A percentile compares a stretch with the other conserved stretches of the same genome.
Evolutionary conservation across 1,140 invertebrate genomes (phyloP).

Genomic region (Panagrolaimus sp.): DNA sequence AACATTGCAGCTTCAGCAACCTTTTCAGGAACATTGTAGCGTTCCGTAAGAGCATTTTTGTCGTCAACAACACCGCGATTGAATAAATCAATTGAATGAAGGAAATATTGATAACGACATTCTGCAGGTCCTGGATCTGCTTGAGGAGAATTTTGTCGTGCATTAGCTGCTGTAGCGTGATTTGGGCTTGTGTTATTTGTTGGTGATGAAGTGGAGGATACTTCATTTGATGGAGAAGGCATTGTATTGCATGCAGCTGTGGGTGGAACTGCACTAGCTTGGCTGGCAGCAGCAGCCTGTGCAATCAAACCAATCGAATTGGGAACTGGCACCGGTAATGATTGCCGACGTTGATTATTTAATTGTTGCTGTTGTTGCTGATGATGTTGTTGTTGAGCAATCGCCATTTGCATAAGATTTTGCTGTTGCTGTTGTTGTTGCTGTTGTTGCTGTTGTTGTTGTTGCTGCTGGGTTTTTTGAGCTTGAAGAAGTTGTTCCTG

Average conservation of each 20-base stretch:
- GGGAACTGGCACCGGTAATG: background rate
- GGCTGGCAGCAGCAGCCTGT: background rate
- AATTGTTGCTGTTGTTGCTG: too few relatives aligned
- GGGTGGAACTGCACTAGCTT: background rate
- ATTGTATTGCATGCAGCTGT: background rate
- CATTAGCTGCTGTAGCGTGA: background rate
- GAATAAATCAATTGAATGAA: background rate
- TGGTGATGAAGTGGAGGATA: too few relatives aligned
- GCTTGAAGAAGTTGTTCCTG: background rate
- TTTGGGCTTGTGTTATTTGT: too few relatives aligned
- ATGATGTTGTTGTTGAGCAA: background rate
- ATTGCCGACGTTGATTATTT: background rate
- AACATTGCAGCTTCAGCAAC: background rate
- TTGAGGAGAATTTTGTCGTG: background rate
- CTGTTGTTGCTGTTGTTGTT: background rate
- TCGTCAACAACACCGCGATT: background rate
- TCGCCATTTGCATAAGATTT: background rate
- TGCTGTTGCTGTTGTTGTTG: constrained; percentile 8
- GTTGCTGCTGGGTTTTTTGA: background rate
- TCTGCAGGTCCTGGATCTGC: background rate
- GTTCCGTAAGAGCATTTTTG: background rate
- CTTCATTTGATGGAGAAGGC: too few relatives aligned
- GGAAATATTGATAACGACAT: background rate
- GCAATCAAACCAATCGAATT: background rate
- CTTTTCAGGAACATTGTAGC: background rate